Evolutionary conservation across 1,140 invertebrate species (phyloP).

Genomic region (Harlomillsia oculata): DNA sequence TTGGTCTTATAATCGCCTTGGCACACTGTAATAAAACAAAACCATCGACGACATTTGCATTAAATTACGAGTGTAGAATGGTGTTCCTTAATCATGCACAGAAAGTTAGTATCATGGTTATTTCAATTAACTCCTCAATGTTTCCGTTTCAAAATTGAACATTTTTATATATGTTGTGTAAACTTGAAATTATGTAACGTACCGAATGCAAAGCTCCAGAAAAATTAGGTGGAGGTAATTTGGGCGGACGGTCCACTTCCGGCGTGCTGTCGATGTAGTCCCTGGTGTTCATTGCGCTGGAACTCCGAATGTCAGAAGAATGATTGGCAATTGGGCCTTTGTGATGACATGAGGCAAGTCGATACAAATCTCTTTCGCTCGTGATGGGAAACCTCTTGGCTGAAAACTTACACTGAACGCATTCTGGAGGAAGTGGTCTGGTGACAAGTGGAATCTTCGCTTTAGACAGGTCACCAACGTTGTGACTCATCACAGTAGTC

Average conservation of each 20-base stretch:
- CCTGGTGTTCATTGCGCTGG: background rate
- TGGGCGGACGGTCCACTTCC: background rate
- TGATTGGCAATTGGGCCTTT: background rate
- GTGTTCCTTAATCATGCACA: too few relatives aligned
- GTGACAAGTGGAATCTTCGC: too few relatives aligned
- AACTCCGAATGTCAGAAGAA: background rate
- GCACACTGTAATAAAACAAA: conserved; percentile 38
- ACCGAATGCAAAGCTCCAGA: conserved; percentile 9
- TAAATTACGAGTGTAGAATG: too few relatives aligned
- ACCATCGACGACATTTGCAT: too few relatives aligned
- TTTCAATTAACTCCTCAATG: too few relatives aligned
- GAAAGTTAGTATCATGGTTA: too few relatives aligned
- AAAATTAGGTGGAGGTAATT: conserved; percentile 2
- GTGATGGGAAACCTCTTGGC: conserved; percentile 7
- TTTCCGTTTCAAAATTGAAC: background rate
- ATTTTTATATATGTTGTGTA: too few relatives aligned
- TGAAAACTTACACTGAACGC: background rate
- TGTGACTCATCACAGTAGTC: background rate
- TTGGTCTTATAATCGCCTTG: conserved; percentile 60
- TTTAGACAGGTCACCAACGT: too few relatives aligned
- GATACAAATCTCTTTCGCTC: conserved; percentile 7
- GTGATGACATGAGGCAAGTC: background rate
- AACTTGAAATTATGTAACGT: background rate
- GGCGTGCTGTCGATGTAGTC: background rate
- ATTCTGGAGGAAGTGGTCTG: background rate